These are phyloP conservation scores for Orthonychiurus folsomi DNA, from an alignment of 2,888 invertebrate genomes.

Conservation along the genomic window DNA sequence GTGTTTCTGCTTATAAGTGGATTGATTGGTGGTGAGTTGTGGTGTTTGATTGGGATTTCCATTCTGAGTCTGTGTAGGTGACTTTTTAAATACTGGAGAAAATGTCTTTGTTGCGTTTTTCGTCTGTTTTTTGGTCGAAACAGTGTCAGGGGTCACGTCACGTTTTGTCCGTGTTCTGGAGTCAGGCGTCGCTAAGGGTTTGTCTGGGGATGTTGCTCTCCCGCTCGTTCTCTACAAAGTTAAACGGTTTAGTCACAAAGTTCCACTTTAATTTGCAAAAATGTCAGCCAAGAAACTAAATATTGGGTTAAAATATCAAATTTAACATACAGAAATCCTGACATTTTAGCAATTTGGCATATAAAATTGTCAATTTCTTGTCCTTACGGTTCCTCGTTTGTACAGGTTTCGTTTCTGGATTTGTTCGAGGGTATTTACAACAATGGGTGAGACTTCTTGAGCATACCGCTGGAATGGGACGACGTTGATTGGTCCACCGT, in stretches of 20 bases:
- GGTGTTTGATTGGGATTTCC: background rate
- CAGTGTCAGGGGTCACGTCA: background rate
- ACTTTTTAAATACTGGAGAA: no score
- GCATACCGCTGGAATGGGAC: slow-evolving; percentile 15
- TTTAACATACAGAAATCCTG: no score
- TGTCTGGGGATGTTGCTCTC: no score
- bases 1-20: slow-evolving; percentile 14
- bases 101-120: background rate
- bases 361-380: no score
- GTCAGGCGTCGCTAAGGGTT: no score
- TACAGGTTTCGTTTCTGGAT: slow-evolving; percentile 16
- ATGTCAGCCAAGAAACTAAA: no score
- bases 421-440: slow-evolving; percentile 16
- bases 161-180: background rate
- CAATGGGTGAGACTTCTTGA: slow-evolving; percentile 18
- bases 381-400: slow-evolving; percentile 21
- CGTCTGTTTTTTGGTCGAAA: background rate
- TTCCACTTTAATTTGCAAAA: background rate
- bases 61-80: no score
- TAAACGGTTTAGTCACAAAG: background rate
- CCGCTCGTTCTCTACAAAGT: no score
- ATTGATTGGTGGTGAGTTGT: background rate
- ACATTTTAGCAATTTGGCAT: no score
- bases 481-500: background rate
- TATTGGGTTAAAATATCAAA: no score